Conservation (phyloP, 2,113 vertebrate genomes). For the Parus major region DNA sequence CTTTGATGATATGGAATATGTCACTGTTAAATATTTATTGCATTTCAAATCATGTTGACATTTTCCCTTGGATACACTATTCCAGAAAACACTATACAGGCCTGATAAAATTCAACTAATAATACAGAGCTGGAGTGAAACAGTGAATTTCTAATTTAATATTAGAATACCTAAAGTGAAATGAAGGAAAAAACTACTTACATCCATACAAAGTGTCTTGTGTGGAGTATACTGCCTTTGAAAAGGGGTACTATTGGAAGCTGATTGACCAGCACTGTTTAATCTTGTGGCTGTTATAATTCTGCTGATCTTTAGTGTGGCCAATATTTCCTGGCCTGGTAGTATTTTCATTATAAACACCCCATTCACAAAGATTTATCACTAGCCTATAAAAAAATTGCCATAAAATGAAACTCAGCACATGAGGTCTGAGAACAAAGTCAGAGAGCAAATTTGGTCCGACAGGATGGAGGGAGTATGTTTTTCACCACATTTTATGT, state of each 20-base stretch:
- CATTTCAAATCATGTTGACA: background rate
- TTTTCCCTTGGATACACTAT: background rate
- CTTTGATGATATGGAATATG: background rate
- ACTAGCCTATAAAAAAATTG: background rate
- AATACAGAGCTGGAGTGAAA: background rate
- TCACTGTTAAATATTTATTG: conserved; percentile 42
- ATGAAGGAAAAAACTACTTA: background rate
- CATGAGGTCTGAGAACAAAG: background rate
- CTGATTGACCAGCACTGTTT: background rate
- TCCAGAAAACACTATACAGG: background rate
- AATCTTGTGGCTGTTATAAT: background rate
- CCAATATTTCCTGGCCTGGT: background rate
- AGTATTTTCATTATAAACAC: conserved; percentile 26
- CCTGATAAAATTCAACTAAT: background rate
- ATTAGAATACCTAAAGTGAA: background rate
- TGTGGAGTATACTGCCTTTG: background rate
- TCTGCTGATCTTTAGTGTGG: background rate
- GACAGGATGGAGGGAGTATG: background rate
- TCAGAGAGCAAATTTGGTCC: background rate
- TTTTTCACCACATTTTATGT: background rate
- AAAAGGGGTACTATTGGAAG: background rate
- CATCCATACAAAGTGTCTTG: background rate
- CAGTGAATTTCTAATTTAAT: background rate
- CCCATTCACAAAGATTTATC: conserved; percentile 23
- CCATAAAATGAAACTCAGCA: conserved; percentile 5